Evolutionary conservation across 1,140 invertebrate genomes (phyloP).

Genomic region (Cotesia vestalis): DNA sequence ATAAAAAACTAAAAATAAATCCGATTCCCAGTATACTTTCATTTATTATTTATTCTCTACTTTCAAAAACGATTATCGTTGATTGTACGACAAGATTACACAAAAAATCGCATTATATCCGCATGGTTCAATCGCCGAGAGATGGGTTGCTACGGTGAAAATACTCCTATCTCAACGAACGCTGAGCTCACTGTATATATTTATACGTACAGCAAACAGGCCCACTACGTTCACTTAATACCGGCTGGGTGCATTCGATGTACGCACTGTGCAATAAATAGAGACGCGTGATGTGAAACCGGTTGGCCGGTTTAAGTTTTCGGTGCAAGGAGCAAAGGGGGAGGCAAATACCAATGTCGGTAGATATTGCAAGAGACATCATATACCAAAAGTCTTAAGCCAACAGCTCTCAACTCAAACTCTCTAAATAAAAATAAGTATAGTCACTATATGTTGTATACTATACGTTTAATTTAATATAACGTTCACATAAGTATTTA

Average conservation of each 20-base stretch:
- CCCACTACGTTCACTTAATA: constrained; percentile 16
- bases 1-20: too few species aligned
- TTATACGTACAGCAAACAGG: constrained; percentile 16
- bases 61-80: constrained; percentile 14
- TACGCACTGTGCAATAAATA: constrained; percentile 36
- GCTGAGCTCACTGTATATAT: constrained; percentile 7
- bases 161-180: constrained; percentile 1
- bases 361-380: constrained; percentile 22
- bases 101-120: constrained; percentile 34
- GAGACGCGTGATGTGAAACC: constrained; percentile 34
- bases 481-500: too few species aligned
- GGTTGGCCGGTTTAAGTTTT: constrained; percentile 32
- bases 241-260: constrained; percentile 25
- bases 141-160: constrained; percentile 12
- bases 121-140: constrained; percentile 39
- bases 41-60: constrained; percentile 12
- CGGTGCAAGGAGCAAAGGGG: constrained; percentile 15
- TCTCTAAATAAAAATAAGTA: constrained; percentile 3
- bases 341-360: constrained; percentile 28
- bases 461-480: too few species aligned
- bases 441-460: too few species aligned
- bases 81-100: constrained; percentile 39
- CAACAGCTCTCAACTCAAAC: background rate
- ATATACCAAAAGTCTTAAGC: too few species aligned
- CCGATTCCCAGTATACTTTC: background rate